phyloP scores from a whole-genome alignment of 2,888 invertebrate genomes.

The Cataglyphis livida region DNA sequence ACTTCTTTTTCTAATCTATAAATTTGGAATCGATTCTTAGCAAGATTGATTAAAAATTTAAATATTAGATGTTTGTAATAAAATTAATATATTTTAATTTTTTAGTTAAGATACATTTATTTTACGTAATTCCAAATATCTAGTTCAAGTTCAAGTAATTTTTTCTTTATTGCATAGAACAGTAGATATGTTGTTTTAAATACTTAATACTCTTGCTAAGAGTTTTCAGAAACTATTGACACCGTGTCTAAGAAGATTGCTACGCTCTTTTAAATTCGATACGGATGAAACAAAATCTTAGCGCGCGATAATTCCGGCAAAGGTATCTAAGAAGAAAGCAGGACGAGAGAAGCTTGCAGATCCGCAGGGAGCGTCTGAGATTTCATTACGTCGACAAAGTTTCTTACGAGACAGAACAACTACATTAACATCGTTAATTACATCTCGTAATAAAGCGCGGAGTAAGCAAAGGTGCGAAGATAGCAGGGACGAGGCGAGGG shows the following conservation, averaged over 20 bases:
- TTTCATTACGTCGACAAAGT: conserved; percentile 45
- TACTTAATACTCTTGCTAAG: neutral
- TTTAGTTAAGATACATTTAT: neutral
- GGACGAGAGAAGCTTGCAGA: conserved; percentile 13
- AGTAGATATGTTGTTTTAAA: neutral
- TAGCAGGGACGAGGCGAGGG: conserved; percentile 6
- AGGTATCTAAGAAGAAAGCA: neutral
- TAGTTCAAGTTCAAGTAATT: neutral
- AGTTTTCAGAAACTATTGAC: neutral
- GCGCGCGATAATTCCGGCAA: neutral
- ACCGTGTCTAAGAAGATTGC: neutral
- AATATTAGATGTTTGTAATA: neutral
- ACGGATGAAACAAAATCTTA: neutral
- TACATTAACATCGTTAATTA: conserved; percentile 52
- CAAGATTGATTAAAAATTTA: neutral
- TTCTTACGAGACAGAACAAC: conserved; percentile 38
- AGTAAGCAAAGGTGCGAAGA: conserved; percentile 44
- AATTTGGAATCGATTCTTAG: neutral
- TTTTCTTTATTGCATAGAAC: neutral
- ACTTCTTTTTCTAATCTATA: conserved; percentile 3
- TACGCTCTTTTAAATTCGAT: conserved; percentile 6
- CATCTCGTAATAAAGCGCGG: conserved; percentile 37
- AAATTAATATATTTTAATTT: neutral
- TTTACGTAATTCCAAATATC: neutral
- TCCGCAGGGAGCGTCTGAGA: conserved; percentile 19